Evolutionary conservation across 2,113 vertebrate species (phyloP).

Genomic region (Apteryx mantelli): DNA sequence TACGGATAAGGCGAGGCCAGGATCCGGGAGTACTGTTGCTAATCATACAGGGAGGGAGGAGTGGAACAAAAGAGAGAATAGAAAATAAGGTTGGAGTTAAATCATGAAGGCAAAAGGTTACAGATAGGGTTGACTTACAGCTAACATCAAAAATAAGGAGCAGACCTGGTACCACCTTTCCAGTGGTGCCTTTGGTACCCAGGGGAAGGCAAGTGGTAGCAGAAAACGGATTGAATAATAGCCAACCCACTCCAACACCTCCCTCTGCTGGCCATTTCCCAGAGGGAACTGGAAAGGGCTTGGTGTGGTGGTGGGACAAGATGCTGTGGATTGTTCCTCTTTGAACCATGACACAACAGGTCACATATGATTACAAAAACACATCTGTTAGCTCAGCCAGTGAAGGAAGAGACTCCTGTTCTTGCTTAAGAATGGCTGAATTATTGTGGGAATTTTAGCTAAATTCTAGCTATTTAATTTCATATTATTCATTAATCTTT

Average conservation of each 20-base stretch:
- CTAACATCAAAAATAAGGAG: not conserved
- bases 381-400: not conserved
- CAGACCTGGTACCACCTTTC: not conserved
- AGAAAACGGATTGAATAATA: fast-evolving
- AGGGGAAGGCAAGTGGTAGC: not conserved
- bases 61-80: not conserved
- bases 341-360: not conserved
- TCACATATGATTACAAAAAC: fast-evolving
- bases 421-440: not conserved
- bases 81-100: not conserved
- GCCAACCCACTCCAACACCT: not conserved
- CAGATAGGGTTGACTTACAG: not conserved
- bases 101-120: conserved; percentile 31
- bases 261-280: not conserved
- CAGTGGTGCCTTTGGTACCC: not conserved
- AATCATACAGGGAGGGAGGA: not conserved
- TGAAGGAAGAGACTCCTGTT: fast-evolving
- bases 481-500: not conserved
- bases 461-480: not conserved
- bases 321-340: not conserved
- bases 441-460: not conserved
- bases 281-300: not conserved
- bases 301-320: not conserved
- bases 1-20: not conserved
- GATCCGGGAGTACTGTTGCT: not conserved